These are phyloP conservation scores for Drosophila villosipedis DNA, from an alignment of 2,888 invertebrate genomes.

Conservation along the genomic window DNA sequence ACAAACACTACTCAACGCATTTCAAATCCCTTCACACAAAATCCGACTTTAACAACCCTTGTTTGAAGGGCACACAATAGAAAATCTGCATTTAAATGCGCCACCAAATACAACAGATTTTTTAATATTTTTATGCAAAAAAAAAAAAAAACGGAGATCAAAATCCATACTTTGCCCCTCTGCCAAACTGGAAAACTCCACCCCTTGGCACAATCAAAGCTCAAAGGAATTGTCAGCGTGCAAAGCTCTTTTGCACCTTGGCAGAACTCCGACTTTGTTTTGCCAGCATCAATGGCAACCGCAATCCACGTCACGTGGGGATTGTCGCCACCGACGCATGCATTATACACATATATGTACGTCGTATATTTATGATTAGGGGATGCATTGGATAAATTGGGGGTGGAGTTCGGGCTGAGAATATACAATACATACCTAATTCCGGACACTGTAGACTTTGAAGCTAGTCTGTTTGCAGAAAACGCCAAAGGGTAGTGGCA, in stretches of 20 bases:
- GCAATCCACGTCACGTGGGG: conserved; percentile 62
- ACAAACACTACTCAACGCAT: conserved; percentile 34
- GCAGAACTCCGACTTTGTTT: conserved; percentile 13
- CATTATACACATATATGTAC: conserved; percentile 44
- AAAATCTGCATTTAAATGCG: conserved; percentile 69
- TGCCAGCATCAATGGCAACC: conserved; percentile 51
- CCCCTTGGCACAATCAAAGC: conserved; percentile 51
- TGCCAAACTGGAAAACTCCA: not conserved
- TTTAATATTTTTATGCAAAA: conserved; percentile 56
- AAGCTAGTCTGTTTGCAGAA: conserved; percentile 43
- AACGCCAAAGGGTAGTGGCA: conserved; percentile 43
- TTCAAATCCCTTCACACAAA: conserved; percentile 10
- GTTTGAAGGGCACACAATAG: conserved; percentile 41
- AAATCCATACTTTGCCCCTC: conserved; percentile 24
- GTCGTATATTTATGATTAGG: conserved; percentile 21
- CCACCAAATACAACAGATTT: conserved; percentile 28
- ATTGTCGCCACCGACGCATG: conserved; percentile 45
- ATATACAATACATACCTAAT: conserved; percentile 33
- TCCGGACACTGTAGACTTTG: conserved; percentile 55
- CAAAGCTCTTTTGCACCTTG: conserved; percentile 66
- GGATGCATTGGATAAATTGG: conserved; percentile 36
- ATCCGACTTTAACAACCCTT: conserved; percentile 27
- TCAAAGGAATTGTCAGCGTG: conserved; percentile 70
- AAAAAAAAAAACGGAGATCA: conserved; percentile 3
- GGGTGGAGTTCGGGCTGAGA: conserved; percentile 8